phyloP scores from a whole-genome alignment of 2,888 invertebrate genomes.

The Lithophane semibrunnea region DNA sequence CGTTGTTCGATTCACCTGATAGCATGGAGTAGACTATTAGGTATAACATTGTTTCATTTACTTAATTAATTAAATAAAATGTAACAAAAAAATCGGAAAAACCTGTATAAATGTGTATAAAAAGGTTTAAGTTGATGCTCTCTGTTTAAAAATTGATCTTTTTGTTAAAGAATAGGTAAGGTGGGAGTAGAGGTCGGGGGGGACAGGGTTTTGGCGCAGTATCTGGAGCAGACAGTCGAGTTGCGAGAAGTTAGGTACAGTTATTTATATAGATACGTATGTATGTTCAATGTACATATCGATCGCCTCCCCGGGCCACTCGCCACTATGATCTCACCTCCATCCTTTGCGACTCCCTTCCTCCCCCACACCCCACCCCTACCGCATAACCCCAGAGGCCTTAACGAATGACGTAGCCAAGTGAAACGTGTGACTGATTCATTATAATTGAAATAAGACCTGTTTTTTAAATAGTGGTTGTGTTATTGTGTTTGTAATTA shows the following conservation, averaged over 20 bases:
- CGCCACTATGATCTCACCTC: conserved; percentile 91
- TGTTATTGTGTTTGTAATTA: conserved; percentile 16
- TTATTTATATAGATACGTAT: conserved; percentile 89
- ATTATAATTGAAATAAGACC: conserved; percentile 35
- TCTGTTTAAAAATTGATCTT: conserved; percentile 70
- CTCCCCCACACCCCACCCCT: conserved; percentile 76
- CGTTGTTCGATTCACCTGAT: conserved; percentile 9
- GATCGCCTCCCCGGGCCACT: conserved; percentile 90
- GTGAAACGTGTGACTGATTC: conserved; percentile 68
- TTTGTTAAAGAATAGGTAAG: conserved; percentile 77
- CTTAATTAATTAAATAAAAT: not conserved
- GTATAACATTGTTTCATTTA: not conserved
- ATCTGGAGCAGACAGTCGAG: conserved; percentile 90
- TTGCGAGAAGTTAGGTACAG: conserved; percentile 89
- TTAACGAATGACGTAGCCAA: conserved; percentile 79
- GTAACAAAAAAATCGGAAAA: not conserved
- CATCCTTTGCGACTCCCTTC: conserved; percentile 86
- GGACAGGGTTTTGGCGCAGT: conserved; percentile 88
- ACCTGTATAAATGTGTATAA: conserved; percentile 1
- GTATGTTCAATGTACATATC: conserved; percentile 90
- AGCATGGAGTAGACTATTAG: not conserved
- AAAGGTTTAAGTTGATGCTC: conserved; percentile 26
- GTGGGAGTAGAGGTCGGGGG: conserved; percentile 74
- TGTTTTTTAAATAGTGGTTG: not conserved
- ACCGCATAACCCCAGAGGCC: conserved; percentile 84